Evolutionary conservation across 2,113 vertebrate species (phyloP).

Genomic region (Zapus hudsonius): DNA sequence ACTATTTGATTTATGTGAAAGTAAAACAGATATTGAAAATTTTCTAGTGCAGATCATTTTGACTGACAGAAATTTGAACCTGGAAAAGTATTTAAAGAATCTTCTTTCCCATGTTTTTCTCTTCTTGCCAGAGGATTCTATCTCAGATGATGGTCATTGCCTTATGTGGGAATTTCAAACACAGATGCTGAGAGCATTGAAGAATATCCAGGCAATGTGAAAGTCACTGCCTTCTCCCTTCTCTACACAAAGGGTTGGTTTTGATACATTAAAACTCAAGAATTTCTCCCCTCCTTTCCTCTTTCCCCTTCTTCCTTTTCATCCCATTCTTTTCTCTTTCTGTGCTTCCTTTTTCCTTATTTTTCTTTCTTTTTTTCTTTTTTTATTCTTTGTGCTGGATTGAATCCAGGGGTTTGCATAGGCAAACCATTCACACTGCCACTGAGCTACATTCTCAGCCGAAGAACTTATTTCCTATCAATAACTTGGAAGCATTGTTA

Average conservation of each 20-base stretch:
- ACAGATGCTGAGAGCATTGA: not conserved
- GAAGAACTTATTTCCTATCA: not conserved
- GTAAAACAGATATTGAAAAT: not conserved
- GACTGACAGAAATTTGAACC: not conserved
- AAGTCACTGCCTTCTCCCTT: not conserved
- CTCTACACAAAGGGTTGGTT: not conserved
- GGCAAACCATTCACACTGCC: too few relatives aligned
- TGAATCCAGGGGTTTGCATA: too few relatives aligned
- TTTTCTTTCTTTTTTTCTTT: too few relatives aligned
- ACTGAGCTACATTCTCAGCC: too few relatives aligned
- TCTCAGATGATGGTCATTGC: not conserved
- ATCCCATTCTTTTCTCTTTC: too few relatives aligned
- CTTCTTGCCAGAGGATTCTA: not conserved
- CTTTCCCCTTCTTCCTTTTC: too few relatives aligned
- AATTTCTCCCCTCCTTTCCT: too few relatives aligned
- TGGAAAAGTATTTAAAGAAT: slow-evolving; percentile 15
- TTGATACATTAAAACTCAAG: not conserved
- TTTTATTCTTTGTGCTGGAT: too few relatives aligned
- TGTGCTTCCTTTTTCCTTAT: too few relatives aligned
- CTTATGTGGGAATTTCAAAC: not conserved
- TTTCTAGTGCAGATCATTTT: not conserved
- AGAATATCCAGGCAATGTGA: not conserved
- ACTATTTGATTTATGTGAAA: slow-evolving; percentile 34
- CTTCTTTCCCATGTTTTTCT: not conserved
- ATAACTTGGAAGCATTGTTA: not conserved